Conservation (phyloP, 2,797 vertebrate species). For the Chaunax sp. region DNA sequence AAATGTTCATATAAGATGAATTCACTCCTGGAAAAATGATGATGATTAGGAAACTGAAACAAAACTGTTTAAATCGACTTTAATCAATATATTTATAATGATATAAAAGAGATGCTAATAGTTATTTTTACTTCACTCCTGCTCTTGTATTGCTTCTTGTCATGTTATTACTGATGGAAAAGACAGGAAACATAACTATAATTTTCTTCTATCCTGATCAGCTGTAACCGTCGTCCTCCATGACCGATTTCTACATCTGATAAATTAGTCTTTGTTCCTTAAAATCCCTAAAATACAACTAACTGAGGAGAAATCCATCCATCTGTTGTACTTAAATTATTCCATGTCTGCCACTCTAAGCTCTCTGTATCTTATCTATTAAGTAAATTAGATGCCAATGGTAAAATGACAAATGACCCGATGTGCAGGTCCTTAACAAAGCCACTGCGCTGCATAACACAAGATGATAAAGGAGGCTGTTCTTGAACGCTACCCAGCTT, state of each 20-base stretch:
- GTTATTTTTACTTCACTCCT: background rate
- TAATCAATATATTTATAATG: too few relatives aligned
- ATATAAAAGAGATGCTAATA: background rate
- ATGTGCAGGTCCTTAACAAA: constrained; percentile 45
- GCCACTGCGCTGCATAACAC: constrained; percentile 49
- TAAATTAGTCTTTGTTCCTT: constrained; percentile 21
- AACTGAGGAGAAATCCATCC: constrained; percentile 13
- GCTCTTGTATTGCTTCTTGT: background rate
- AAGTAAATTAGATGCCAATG: constrained; percentile 76
- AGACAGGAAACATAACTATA: constrained; percentile 2
- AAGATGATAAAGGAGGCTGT: constrained; percentile 68
- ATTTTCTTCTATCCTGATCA: background rate
- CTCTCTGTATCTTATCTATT: constrained; percentile 65
- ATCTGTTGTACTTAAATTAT: constrained; percentile 37
- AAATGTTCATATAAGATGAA: too few relatives aligned
- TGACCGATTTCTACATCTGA: constrained; percentile 10
- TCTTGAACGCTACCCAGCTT: constrained; percentile 74
- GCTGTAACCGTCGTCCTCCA: constrained; percentile 14
- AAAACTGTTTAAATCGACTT: too few relatives aligned
- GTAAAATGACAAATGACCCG: constrained; percentile 73
- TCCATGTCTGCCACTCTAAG: constrained; percentile 34
- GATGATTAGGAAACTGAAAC: too few relatives aligned
- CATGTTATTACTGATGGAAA: background rate
- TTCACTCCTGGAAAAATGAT: too few relatives aligned
- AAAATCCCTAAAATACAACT: constrained; percentile 34